Evolutionary conservation across 2,797 vertebrate genomes (phyloP).

Genomic region (Danio kyathit): DNA sequence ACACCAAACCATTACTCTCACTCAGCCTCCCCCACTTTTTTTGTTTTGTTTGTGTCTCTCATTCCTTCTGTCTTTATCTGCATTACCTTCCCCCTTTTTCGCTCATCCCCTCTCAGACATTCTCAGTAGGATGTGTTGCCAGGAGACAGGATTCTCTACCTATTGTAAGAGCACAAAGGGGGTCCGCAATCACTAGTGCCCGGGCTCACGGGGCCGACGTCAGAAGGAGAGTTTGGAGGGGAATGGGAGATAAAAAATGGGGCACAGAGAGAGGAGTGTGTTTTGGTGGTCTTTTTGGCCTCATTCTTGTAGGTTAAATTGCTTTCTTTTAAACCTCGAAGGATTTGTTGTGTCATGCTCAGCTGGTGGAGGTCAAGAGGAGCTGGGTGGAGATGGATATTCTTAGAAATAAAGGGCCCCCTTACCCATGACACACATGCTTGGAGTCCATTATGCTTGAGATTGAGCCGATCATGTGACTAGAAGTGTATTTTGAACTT

Average conservation of each 20-base stretch:
- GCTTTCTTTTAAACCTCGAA: conserved; percentile 9
- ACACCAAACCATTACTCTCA: conserved; percentile 26
- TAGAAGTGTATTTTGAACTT: conserved; percentile 5
- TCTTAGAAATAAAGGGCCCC: conserved; percentile 30
- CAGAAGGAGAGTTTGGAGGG: conserved; percentile 51
- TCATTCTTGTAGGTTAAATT: conserved; percentile 30
- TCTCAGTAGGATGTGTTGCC: conserved; percentile 82
- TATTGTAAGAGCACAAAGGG: conserved; percentile 79
- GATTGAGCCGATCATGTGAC: background rate
- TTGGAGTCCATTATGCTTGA: background rate
- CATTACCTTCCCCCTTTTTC: conserved; percentile 47
- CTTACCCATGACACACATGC: background rate
- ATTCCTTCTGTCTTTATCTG: conserved; percentile 28
- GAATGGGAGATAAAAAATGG: background rate
- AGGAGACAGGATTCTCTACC: conserved; percentile 81
- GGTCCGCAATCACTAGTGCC: conserved; percentile 72
- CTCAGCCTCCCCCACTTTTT: conserved; percentile 48
- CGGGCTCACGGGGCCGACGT: conserved; percentile 63
- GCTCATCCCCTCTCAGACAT: conserved; percentile 65
- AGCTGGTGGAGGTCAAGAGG: conserved; percentile 37
- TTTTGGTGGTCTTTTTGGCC: conserved; percentile 32
- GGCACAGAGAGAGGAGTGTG: background rate
- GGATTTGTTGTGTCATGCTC: conserved; percentile 64
- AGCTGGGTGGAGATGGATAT: conserved; percentile 60
- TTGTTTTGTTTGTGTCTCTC: conserved; percentile 19